Conservation (phyloP, 2,797 vertebrate genomes). For the Linurgus olivaceus region DNA sequence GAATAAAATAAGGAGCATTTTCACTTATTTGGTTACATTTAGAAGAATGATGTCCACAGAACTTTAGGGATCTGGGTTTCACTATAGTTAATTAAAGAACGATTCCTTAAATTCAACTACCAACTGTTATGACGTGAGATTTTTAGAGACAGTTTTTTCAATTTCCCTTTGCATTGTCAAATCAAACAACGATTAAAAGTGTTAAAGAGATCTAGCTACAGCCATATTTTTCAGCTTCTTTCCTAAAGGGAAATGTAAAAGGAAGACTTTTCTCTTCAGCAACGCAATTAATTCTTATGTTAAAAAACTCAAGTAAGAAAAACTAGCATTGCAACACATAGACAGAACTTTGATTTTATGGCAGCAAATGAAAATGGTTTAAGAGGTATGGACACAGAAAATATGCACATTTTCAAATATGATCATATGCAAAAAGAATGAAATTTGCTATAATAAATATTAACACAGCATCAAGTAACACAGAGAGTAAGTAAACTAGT, state of each 20-base stretch:
- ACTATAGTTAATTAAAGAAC: not conserved
- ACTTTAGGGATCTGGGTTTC: not conserved
- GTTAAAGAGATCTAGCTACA: not conserved
- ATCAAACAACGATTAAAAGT: not conserved
- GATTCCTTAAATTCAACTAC: not conserved
- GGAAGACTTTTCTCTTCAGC: not conserved
- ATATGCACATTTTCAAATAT: not conserved
- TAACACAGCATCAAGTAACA: not conserved
- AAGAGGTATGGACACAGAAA: not conserved
- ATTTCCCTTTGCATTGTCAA: not conserved
- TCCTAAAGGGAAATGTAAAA: not conserved
- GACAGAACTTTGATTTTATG: not conserved
- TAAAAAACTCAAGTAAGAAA: not conserved
- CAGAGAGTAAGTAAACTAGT: not conserved
- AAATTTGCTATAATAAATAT: not conserved
- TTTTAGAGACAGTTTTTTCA: not conserved
- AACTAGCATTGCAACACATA: not conserved
- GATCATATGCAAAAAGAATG: not conserved
- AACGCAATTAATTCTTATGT: not conserved
- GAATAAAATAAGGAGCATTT: not conserved
- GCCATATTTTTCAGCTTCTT: not conserved
- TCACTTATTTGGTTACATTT: not conserved
- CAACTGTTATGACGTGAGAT: not conserved
- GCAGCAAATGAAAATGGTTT: not conserved
- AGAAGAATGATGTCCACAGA: not conserved